Base-by-base conservation (phyloP, 92 coral and sea anemone species). In the Actinostola sp. region DNA sequence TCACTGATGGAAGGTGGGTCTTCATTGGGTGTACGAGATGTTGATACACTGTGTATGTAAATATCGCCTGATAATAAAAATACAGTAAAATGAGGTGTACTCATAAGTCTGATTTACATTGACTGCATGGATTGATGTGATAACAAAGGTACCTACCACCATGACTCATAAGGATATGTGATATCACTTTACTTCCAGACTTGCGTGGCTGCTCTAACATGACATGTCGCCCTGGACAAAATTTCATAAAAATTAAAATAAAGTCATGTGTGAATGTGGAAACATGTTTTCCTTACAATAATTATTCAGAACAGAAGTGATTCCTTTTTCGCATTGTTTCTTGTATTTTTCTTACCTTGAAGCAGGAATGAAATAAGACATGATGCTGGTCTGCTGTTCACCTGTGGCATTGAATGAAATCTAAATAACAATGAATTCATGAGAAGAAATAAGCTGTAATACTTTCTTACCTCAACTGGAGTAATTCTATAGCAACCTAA, bases 1-100 rank as follows among this genome's bases (percentile, higher is more conserved):
- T 94, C 98, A 64, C 98, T 94, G 52, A 94, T 94, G 38, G 98
- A 94, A 0, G 98, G 98, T 0, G 98, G 98, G 49, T 94, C 98
- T 67, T 94, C 98, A 89, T 92, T 80, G 1, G 98, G 98, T 28
- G 97, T 83, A 13, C 98, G 89, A 26, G 82, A 92, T 62, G 90
- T 94, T 39, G 97, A 89, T 34, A 91, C 76, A 75, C 95, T 88
- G 63, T 94, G 98, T 49, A 94, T 89, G 62, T 82, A 94, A 34
- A 94, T 86, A 61, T 94, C 98, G 58, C 98, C 98, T 93, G 42
- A 48, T 68, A 31, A 30, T n/a, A 70, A 29, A 48, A 16, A n/a
- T n/a, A n/a, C n/a, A n/a, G n/a, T 12, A 16, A 51, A 79, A 13
- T 24, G 30, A 11, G 15, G n/a, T n/a, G n/a, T n/a, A n/a, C n/a